Evolutionary conservation across 2,113 vertebrate species (phyloP), one percentile per base, ranked within the genome.

Genomic region (Sula dactylatra): DNA sequence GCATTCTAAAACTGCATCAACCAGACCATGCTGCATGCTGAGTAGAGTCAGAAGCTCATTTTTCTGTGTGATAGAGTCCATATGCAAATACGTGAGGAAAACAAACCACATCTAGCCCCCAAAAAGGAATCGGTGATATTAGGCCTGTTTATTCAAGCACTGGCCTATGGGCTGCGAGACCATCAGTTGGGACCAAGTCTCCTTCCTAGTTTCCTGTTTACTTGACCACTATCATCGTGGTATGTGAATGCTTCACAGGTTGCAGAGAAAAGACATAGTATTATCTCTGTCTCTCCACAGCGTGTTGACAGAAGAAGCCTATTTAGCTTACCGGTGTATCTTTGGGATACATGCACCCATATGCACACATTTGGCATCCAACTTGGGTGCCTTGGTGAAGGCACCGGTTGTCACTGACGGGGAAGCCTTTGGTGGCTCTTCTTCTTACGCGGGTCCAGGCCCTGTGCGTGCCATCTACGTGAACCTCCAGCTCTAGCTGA

Each of bases 271-370:
- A 72, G 67, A 21, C 80, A 21, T 25, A 16, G 16, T 10, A 21
- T 29, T 52, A 6, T n/a, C 49, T 77, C 36, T 29, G 29, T 56
- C 34, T 44, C 34, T 70, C 10, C 0, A 1, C 24, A 42, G 56
- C 59, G 45, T 4, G 1, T 10, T 44, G 52, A 38, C 25, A 54
- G 88, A 42, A 66, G 56, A 7, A 31, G n/a, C 29, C 22, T 13
- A 8, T 49, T 70, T 4, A 49, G 73, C 38, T 66, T 56, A 16
- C 40, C n/a, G 61, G 9, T 17, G 36, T 38, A 7, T 29, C 59
- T 67, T 29, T 20, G 42, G 66, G 79, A 29, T 65, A 0, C 16
- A 0, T 1, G 31, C n/a, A 4, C 0, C 1, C 7, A 4, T 14
- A 29, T 25, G 3, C 38, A 5, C 14, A 8, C 12, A 0, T 52